Base-by-base conservation (phyloP, 2,888 invertebrate genomes). In the Oligia strigilis region DNA sequence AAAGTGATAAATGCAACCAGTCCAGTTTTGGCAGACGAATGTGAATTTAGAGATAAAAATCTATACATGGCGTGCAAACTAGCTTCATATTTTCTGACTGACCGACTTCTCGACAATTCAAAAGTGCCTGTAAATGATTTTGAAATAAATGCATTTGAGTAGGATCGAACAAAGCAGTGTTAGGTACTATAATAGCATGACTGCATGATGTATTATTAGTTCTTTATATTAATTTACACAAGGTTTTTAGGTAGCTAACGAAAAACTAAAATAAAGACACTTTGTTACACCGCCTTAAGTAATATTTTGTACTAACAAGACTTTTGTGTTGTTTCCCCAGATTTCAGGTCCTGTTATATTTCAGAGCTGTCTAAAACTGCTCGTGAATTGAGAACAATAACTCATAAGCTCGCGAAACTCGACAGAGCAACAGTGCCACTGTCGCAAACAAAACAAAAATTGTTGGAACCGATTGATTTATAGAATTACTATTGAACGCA, bases 401-500 rank as follows among this genome's bases (percentile, higher is more conserved):
- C 73, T 87, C 84, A 88, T 86, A 79, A 83, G 64, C 83, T 72
- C 73, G 73, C 76, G 65, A 43, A 78, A 83, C 83, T 83, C 72
- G 69, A 66, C 80, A 72, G 80, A 80, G 81, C 78, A 83, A 78
- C 74, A 83, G 77, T 84, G 29, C 58, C 40, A 29, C 8, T n/a
- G 88, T 89, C 87, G 81, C 88, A 88, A 88, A 88, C 89, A 89
- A 86, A 89, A 86, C 82, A 86, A 80, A 88, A 88, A 87, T 88
- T 83, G 86, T 81, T 78, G 65, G 79, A 80, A 85, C 82, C 91
- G 93, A 94, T 94, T 95, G 95, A 95, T 95, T 95, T 94, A 94
- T 94, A 93, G 94, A 94, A 94, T 94, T 94, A 94, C 93, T 91
- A 93, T 93, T 87, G 92, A 92, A 89, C 92, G 89, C 75, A 83